Evolutionary conservation across 2,797 vertebrate species (phyloP), one percentile per base, ranked within the genome.

Genomic region (Thunnus albacares): DNA sequence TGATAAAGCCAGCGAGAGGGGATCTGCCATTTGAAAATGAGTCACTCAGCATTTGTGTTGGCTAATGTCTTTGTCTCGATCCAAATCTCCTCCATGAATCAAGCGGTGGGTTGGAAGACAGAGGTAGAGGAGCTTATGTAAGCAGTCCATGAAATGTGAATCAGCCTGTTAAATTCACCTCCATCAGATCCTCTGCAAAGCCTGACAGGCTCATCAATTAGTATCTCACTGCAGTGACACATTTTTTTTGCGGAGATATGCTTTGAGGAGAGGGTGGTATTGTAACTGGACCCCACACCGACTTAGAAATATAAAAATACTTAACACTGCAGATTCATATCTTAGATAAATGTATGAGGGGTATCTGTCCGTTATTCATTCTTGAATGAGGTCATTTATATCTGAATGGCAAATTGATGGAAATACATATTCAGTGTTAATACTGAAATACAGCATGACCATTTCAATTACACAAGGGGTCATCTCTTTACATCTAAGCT

Each of bases 21-120:
- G 78, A 75, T 76, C 84, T 90, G 90, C 87, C 88, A 87, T 87
- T 85, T 92, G 55, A 82, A 89, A 90, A 87, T 92, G 90, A 92
- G 85, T 91, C 91, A 92, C 84, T 89, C 83, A 86, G 89, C 85
- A 73, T 89, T 91, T 87, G 89, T 83, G 83, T 91, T 79, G 87
- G 84, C 77, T 86, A 84, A 90, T 86, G 89, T 87, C 88, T 92
- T 93, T 93, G 87, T 93, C 88, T 92, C 71, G 5, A 65, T 89
- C 88, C 88, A 89, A 82, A 91, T 89, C 87, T 89, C 85, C 81
- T 80, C 79, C 85, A 77, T 93, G 87, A 93, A 91, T 90, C 78
- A 84, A 86, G 80, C 33, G 4, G 83, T 75, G 82, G 81, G 84
- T 80, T 87, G 80, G 82, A 84, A 90, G 84, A 88, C 87, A 87